Conservation (phyloP, 2,113 vertebrate species). For the Onychostoma macrolepis region DNA sequence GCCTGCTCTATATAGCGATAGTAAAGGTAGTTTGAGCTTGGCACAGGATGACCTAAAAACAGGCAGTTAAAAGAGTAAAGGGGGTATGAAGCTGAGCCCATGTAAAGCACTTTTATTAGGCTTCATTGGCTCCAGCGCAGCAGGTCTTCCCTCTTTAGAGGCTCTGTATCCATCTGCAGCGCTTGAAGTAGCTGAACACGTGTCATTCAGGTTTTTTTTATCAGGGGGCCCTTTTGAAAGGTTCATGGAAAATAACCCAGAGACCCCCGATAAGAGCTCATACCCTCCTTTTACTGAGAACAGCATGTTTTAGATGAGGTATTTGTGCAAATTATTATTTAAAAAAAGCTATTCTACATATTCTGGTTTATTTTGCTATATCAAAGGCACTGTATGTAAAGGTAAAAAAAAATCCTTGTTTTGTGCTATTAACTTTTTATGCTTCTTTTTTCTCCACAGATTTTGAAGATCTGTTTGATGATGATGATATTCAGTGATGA, state of each 20-base stretch:
- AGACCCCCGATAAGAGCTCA: neutral
- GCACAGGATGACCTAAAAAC: conserved; percentile 38
- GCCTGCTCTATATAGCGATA: neutral
- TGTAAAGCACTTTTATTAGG: conserved; percentile 58
- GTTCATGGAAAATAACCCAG: conserved; percentile 12
- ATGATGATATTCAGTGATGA: conserved; percentile 87
- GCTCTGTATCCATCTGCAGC: conserved; percentile 47
- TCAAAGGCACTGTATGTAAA: neutral
- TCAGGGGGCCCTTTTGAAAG: conserved; percentile 6
- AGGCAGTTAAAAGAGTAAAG: conserved; percentile 51
- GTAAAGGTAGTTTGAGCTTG: conserved; percentile 19
- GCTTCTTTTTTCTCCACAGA: conserved; percentile 67
- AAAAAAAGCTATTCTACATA: neutral
- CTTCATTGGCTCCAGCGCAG: conserved; percentile 59
- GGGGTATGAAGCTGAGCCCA: conserved; percentile 32
- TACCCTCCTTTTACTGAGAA: neutral
- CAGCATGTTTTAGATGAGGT: neutral
- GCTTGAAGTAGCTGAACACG: conserved; percentile 54
- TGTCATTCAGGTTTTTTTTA: conserved; percentile 38
- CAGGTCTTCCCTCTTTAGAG: conserved; percentile 50
- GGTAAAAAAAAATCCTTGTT: neutral
- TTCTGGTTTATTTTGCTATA: neutral
- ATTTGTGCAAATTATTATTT: neutral
- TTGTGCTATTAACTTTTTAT: neutral
- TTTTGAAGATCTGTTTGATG: conserved; percentile 91